Conservation (phyloP, 1,140 invertebrate species). For the Penaeus chinensis region DNA sequence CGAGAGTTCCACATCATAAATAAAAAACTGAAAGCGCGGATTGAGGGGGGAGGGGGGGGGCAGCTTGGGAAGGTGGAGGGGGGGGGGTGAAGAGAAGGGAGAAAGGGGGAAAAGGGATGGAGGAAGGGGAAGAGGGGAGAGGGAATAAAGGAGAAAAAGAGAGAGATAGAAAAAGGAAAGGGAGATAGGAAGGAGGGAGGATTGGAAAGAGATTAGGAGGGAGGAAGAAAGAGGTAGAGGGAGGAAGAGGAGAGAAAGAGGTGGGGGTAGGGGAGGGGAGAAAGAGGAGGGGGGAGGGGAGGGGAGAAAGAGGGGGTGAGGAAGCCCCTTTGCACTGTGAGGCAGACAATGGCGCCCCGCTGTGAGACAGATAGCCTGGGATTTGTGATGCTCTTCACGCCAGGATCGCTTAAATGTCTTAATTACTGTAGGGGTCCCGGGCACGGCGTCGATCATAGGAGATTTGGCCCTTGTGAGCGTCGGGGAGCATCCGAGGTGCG, state of each 20-base stretch:
- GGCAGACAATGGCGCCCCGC: constrained; percentile 26
- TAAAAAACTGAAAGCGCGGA: too few relatives aligned
- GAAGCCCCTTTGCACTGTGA: neutral
- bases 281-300: neutral
- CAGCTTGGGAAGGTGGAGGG: too few relatives aligned
- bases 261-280: neutral
- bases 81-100: too few relatives aligned
- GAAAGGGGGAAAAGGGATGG: too few relatives aligned
- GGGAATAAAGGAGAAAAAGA: too few relatives aligned
- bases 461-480: too few relatives aligned
- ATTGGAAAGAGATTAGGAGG: neutral
- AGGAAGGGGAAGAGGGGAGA: neutral
- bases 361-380: constrained; percentile 38
- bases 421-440: constrained; percentile 40
- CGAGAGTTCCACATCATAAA: too few relatives aligned
- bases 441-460: neutral
- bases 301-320: neutral
- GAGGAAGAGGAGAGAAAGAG: neutral
- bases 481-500: too few relatives aligned
- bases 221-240: neutral
- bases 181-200: neutral
- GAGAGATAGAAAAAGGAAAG: neutral
- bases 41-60: too few relatives aligned
- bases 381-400: constrained; percentile 39
- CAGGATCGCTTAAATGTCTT: constrained; percentile 41